A percentile compares a stretch with the other conserved stretches of the same genome.
These are phyloP conservation scores for Eilema caniola DNA, from an alignment of 2,888 invertebrate species.

Conservation along the genomic window DNA sequence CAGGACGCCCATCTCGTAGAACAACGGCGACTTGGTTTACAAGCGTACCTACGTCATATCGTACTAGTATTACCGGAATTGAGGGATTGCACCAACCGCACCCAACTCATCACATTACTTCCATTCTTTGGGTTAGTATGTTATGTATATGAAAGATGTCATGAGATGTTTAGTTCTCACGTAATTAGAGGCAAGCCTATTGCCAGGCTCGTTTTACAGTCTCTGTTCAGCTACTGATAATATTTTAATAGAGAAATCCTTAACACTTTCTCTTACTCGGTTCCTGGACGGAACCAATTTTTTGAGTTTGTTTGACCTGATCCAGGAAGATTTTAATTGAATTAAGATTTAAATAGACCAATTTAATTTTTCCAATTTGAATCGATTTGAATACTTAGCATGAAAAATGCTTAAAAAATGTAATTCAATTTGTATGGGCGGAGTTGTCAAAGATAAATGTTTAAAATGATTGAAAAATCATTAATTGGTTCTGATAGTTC, in stretches of 20 bases:
- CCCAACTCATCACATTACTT: conserved; percentile 92
- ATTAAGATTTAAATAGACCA: too few species aligned
- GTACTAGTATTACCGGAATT: conserved; percentile 93
- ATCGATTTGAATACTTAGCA: too few species aligned
- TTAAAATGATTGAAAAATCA: too few species aligned
- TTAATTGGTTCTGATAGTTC: too few species aligned
- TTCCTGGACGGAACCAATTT: not conserved
- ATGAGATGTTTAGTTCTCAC: not conserved
- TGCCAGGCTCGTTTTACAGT: not conserved
- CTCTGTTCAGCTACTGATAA: not conserved
- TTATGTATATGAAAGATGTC: not conserved
- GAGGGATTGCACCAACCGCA: conserved; percentile 91
- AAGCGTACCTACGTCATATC: conserved; percentile 95
- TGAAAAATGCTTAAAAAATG: too few species aligned
- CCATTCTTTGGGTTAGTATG: conserved; percentile 94
- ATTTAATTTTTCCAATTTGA: too few species aligned
- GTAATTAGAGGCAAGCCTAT: not conserved
- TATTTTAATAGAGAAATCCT: not conserved
- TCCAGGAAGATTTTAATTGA: too few species aligned
- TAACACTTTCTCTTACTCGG: not conserved
- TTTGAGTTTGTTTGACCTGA: not conserved
- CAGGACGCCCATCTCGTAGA: conserved; percentile 95
- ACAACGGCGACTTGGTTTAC: conserved; percentile 93
- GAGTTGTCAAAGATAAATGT: too few species aligned
- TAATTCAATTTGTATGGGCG: too few species aligned